A percentile compares a stretch with the other conserved stretches of the same genome.
Conservation (phyloP, 1,140 invertebrate species). For the Megalonaias nervosa region DNA sequence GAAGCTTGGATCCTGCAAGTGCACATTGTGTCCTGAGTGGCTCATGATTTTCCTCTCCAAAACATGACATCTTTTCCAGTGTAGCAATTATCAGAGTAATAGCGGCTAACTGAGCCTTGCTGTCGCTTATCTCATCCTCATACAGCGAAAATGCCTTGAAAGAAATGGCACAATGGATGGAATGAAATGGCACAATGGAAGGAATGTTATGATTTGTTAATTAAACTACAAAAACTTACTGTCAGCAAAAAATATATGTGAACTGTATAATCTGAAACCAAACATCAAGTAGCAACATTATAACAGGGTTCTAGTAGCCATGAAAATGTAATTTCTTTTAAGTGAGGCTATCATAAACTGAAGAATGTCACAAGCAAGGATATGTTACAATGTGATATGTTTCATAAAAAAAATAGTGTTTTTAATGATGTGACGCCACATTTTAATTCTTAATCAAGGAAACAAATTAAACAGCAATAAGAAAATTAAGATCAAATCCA, state of each 20-base stretch:
- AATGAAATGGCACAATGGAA: background rate
- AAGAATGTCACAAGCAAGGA: background rate
- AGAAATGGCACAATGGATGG: background rate
- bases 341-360: background rate
- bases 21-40: conserved; percentile 96
- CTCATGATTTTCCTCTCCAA: conserved; percentile 97
- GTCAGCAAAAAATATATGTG: too few relatives aligned
- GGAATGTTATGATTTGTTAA: background rate
- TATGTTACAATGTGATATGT: too few relatives aligned
- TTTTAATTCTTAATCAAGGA: too few relatives aligned
- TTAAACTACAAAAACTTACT: background rate
- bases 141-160: conserved; percentile 93
- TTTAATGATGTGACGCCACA: too few relatives aligned
- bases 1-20: conserved; percentile 92
- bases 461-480: too few relatives aligned
- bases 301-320: background rate
- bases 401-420: too few relatives aligned
- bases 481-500: too few relatives aligned
- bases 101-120: conserved; percentile 95
- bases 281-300: background rate
- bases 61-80: conserved; percentile 89
- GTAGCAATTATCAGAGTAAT: conserved; percentile 97
- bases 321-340: background rate
- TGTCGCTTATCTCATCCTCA: conserved; percentile 99
- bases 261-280: background rate